Evolutionary conservation across 2,888 invertebrate genomes (phyloP).

Genomic region (Anthrax anthrax): DNA sequence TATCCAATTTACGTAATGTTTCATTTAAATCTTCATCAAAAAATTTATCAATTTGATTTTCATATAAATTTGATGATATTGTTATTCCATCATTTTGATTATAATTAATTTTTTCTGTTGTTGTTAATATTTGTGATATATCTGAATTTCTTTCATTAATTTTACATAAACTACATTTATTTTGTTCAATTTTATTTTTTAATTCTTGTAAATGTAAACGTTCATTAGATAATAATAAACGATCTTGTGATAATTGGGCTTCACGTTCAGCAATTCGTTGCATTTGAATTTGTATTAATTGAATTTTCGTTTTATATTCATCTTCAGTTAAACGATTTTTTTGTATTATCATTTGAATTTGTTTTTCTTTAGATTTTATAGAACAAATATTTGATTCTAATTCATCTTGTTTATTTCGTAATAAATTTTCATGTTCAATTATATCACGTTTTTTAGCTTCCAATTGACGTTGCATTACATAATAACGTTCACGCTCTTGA

Average conservation of each 20-base stretch:
- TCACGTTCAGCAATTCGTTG: conserved; percentile 29
- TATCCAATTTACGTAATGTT: conserved; percentile 23
- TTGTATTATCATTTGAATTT: conserved; percentile 20
- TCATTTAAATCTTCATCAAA: conserved; percentile 27
- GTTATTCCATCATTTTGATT: conserved; percentile 1
- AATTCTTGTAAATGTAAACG: conserved; percentile 26
- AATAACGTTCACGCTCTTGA: conserved; percentile 27
- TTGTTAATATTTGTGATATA: conserved; percentile 17
- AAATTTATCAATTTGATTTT: conserved; percentile 12
- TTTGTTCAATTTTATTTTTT: conserved; percentile 21
- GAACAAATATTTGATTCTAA: conserved; percentile 21
- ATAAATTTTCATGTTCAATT: conserved; percentile 24
- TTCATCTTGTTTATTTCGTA: conserved; percentile 27
- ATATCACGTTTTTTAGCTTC: conserved; percentile 28
- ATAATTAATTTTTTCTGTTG: neutral
- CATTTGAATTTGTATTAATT: conserved; percentile 23
- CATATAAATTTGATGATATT: neutral
- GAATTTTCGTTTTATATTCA: conserved; percentile 24
- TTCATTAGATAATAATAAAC: conserved; percentile 26
- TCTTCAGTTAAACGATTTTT: conserved; percentile 23
- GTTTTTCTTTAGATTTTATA: conserved; percentile 24
- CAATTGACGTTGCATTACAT: conserved; percentile 26
- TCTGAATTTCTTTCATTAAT: conserved; percentile 25
- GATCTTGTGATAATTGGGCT: conserved; percentile 27
- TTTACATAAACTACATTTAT: conserved; percentile 29